Evolutionary conservation across 2,888 invertebrate genomes (phyloP).

Genomic region (Rhorus exstirpatorius): DNA sequence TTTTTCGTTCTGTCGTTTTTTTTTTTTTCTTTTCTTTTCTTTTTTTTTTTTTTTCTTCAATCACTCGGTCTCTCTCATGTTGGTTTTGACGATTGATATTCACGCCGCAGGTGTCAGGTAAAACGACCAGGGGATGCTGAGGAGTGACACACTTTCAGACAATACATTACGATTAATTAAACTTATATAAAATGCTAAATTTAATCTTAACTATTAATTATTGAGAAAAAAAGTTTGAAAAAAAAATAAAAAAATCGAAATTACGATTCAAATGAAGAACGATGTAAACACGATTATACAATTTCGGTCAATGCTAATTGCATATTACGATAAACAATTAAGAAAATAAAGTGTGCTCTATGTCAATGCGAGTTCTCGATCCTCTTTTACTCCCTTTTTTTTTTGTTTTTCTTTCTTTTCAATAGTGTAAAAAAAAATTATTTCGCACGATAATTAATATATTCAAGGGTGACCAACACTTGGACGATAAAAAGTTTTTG

Average conservation of each 20-base stretch:
- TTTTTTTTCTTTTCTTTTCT: not conserved
- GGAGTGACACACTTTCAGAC: constrained; percentile 85
- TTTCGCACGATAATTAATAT: too few relatives aligned
- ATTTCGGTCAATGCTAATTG: constrained; percentile 85
- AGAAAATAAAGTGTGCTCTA: constrained; percentile 85
- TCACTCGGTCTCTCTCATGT: too few relatives aligned
- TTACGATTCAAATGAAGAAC: constrained; percentile 79
- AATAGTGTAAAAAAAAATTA: too few relatives aligned
- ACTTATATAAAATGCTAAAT: constrained; percentile 84
- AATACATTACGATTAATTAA: constrained; percentile 85
- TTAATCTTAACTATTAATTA: constrained; percentile 83
- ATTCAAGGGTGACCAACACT: too few relatives aligned
- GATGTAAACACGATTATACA: constrained; percentile 74
- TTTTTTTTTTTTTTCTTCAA: constrained; percentile 30
- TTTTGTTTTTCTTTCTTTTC: too few relatives aligned
- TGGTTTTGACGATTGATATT: constrained; percentile 37
- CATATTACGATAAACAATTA: constrained; percentile 84
- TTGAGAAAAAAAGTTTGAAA: too few relatives aligned
- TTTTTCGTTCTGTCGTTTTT: too few relatives aligned
- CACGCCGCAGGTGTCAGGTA: constrained; percentile 58
- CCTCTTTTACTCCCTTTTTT: not conserved
- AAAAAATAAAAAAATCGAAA: too few relatives aligned
- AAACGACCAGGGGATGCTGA: constrained; percentile 83
- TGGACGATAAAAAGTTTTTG: too few relatives aligned
- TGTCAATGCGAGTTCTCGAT: constrained; percentile 76